Conservation (phyloP, 2,113 vertebrate genomes). For the Rhabdomys dilectus region DNA sequence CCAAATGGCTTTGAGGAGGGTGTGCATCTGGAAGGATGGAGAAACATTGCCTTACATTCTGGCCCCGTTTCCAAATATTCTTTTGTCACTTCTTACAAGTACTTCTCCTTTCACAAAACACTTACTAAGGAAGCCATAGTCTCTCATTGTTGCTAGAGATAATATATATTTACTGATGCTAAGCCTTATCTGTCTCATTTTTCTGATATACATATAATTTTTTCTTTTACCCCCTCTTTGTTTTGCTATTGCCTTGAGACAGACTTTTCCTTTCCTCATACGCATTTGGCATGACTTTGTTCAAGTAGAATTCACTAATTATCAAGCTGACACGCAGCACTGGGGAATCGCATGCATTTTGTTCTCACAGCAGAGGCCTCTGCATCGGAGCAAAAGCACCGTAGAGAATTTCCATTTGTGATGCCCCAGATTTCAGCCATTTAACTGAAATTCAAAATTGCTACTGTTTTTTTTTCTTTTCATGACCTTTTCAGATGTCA, state of each 20-base stretch:
- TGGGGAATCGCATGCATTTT: background rate
- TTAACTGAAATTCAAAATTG: conserved; percentile 75
- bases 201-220: conserved; percentile 1
- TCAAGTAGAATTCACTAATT: conserved; percentile 34
- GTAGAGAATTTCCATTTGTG: conserved; percentile 60
- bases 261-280: background rate
- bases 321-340: background rate
- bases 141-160: conserved; percentile 19
- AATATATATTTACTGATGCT: background rate
- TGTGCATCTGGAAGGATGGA: background rate
- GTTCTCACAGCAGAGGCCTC: background rate
- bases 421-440: conserved; percentile 63
- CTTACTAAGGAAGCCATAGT: background rate
- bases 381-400: background rate
- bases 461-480: conserved; percentile 78
- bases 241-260: conserved; percentile 29
- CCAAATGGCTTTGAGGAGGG: background rate
- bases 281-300: conserved; percentile 46
- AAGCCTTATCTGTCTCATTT: background rate
- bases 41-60: background rate
- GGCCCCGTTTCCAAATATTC: background rate
- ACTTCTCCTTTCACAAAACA: background rate
- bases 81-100: background rate
- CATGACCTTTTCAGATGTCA: conserved; percentile 70
- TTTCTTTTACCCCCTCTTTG: background rate